These are phyloP conservation scores for Polypterus senegalus DNA, from an alignment of 2,113 vertebrate species.

Conservation along the genomic window DNA sequence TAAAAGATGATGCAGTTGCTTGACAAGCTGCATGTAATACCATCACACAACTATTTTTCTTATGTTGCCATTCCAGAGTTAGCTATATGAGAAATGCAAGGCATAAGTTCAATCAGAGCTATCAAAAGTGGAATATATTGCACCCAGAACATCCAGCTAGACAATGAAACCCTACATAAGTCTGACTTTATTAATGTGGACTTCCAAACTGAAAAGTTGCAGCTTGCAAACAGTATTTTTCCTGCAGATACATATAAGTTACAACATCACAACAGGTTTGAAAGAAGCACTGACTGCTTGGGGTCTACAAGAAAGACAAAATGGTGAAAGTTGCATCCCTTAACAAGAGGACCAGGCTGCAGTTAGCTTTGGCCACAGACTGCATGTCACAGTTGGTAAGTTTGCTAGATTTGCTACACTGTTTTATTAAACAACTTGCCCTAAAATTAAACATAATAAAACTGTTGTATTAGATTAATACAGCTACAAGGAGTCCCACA, in stretches of 20 bases:
- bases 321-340: too few relatives aligned
- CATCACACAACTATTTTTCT: slow-evolving; percentile 11
- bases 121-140: slow-evolving; percentile 1
- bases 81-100: slow-evolving; percentile 10
- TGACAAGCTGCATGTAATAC: neutral
- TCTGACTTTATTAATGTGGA: slow-evolving; percentile 11
- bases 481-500: too few relatives aligned
- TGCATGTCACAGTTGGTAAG: too few relatives aligned
- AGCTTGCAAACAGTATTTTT: slow-evolving; percentile 13
- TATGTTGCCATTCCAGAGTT: slow-evolving; percentile 6
- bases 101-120: slow-evolving; percentile 2
- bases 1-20: slow-evolving; percentile 8
- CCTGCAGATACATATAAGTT: slow-evolving; percentile 5
- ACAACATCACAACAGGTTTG: slow-evolving; percentile 7
- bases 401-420: too few relatives aligned
- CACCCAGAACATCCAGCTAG: slow-evolving; percentile 7
- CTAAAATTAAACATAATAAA: too few relatives aligned
- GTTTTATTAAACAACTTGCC: too few relatives aligned
- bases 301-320: too few relatives aligned
- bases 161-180: slow-evolving; percentile 10
- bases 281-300: too few relatives aligned
- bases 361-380: too few relatives aligned
- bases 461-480: too few relatives aligned
- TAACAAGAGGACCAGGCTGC: too few relatives aligned
- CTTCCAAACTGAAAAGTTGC: slow-evolving; percentile 10